Evolutionary conservation across 2,797 vertebrate genomes (phyloP).

Genomic region (Odontamblyopus lacepedii): DNA sequence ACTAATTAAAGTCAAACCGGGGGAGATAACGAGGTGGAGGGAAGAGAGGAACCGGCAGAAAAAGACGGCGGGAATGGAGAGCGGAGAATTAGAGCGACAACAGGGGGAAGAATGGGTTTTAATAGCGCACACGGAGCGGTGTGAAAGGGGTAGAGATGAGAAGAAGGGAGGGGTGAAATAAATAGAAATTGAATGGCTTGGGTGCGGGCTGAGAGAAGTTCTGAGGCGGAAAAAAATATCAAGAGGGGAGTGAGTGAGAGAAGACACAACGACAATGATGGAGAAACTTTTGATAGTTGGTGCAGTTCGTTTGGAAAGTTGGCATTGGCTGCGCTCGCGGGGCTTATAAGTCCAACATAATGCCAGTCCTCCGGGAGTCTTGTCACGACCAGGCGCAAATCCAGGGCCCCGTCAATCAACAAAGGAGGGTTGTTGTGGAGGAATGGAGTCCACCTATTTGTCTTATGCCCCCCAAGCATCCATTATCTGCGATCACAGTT

Average conservation of each 20-base stretch:
- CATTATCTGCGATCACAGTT: constrained; percentile 41
- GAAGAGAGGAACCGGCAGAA: constrained; percentile 51
- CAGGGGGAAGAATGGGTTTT: constrained; percentile 68
- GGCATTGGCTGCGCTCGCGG: constrained; percentile 57
- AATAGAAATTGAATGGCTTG: constrained; percentile 84
- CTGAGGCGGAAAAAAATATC: constrained; percentile 80
- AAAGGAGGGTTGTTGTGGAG: constrained; percentile 59
- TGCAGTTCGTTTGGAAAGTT: constrained; percentile 80
- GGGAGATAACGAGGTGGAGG: constrained; percentile 76
- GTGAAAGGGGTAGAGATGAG: constrained; percentile 66
- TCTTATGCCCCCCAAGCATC: constrained; percentile 37
- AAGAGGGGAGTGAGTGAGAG: constrained; percentile 71
- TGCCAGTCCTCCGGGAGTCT: constrained; percentile 69
- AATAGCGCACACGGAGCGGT: constrained; percentile 70
- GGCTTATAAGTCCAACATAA: constrained; percentile 67
- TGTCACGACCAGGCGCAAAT: constrained; percentile 67
- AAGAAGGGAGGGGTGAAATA: constrained; percentile 61
- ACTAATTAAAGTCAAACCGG: constrained; percentile 80
- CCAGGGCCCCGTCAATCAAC: constrained; percentile 70
- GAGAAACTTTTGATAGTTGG: constrained; percentile 84
- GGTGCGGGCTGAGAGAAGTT: constrained; percentile 76
- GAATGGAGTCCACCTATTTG: constrained; percentile 65
- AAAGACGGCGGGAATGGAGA: constrained; percentile 52
- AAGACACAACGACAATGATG: constrained; percentile 77
- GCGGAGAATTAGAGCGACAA: constrained; percentile 63